Evolutionary conservation across 35 echinoderm and acorn worm genomes (phyloP).

Genomic region (Apostichopus californicus): DNA sequence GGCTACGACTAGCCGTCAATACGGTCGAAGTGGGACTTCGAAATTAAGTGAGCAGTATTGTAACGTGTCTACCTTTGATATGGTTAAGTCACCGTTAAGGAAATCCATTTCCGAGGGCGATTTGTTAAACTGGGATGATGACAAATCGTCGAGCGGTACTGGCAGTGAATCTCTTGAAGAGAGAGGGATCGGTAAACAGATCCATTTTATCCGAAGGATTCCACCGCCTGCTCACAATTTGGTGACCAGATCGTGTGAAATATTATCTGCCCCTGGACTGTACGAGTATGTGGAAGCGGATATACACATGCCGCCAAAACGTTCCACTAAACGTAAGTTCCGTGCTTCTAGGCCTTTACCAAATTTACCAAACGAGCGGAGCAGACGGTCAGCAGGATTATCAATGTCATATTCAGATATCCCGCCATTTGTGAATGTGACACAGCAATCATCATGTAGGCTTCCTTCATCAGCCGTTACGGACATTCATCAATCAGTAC

Average conservation of each 20-base stretch:
- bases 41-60: background rate
- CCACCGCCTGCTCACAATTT: background rate
- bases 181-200: background rate
- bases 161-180: background rate
- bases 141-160: background rate
- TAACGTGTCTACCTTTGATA: background rate
- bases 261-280: background rate
- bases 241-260: constrained; percentile 10
- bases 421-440: background rate
- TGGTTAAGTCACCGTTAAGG: constrained; percentile 29
- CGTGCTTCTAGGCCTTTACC: background rate
- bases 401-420: background rate
- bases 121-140: constrained; percentile 1
- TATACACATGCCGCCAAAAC: background rate
- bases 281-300: background rate
- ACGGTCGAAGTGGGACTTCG: background rate
- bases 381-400: background rate
- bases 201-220: background rate
- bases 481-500: constrained; percentile 2
- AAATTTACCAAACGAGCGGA: background rate
- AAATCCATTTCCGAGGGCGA: constrained; percentile 25
- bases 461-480: background rate
- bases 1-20: background rate
- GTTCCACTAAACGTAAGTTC: background rate
- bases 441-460: background rate